Conservation (phyloP, 2,888 invertebrate genomes). For the Phengaris arion region DNA sequence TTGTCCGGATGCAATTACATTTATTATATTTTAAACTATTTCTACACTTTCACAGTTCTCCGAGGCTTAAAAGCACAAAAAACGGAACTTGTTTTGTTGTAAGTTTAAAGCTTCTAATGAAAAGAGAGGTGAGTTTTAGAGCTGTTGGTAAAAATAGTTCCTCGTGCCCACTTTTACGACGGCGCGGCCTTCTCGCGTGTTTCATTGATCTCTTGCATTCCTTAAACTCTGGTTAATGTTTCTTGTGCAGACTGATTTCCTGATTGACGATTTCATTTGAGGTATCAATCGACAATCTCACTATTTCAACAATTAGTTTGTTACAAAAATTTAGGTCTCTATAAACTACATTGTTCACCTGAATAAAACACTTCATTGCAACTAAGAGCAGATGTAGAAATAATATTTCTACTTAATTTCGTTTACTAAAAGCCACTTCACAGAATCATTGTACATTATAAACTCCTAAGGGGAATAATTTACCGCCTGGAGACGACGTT, state of each 20-base stretch:
- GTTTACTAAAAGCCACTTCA: neutral
- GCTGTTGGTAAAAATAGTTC: conserved; percentile 55
- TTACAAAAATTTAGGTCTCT: no score
- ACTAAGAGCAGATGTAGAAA: neutral
- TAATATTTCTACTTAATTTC: neutral
- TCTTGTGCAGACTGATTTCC: conserved; percentile 34
- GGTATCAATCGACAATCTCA: neutral
- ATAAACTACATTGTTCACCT: neutral
- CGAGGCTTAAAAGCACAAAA: conserved; percentile 35
- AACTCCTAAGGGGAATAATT: conserved; percentile 58
- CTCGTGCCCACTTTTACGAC: conserved; percentile 52
- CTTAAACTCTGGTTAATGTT: conserved; percentile 33
- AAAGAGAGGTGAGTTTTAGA: conserved; percentile 39
- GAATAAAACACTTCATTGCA: neutral
- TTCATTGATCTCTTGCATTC: conserved; percentile 47
- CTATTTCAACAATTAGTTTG: no score
- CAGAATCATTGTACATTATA: neutral
- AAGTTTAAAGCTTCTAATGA: conserved; percentile 42
- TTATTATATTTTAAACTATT: conserved; percentile 30
- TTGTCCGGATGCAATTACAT: conserved; percentile 30
- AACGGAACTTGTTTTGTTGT: conserved; percentile 39
- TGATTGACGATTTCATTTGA: conserved; percentile 33
- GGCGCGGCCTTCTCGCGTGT: conserved; percentile 45
- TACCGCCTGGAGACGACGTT: conserved; percentile 60
- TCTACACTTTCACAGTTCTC: conserved; percentile 33